Conservation (phyloP, 1,140 invertebrate genomes). For the Drosophila aff. region DNA sequence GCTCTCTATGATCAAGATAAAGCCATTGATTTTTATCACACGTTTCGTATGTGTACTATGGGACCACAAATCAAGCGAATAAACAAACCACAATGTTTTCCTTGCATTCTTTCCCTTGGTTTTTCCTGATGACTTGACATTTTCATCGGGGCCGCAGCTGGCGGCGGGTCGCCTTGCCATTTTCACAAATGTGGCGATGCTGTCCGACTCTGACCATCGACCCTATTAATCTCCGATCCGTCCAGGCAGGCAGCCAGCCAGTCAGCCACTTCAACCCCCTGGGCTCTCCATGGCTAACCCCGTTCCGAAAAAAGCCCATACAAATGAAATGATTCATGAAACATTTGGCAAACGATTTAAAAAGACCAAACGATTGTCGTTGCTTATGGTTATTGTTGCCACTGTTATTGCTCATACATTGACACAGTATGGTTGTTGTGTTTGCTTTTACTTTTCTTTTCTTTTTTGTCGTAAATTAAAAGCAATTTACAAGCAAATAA, state of each 20-base stretch:
- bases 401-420: slow-evolving; percentile 23
- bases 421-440: slow-evolving; percentile 22
- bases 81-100: slow-evolving; percentile 32
- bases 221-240: slow-evolving; percentile 39
- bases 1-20: neutral
- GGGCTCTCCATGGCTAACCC: slow-evolving; percentile 5
- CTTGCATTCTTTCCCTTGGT: slow-evolving; percentile 2
- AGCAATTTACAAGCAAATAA: slow-evolving; percentile 54
- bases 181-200: slow-evolving; percentile 33
- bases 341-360: slow-evolving; percentile 50
- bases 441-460: slow-evolving; percentile 1
- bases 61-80: slow-evolving; percentile 23
- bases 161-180: slow-evolving; percentile 27
- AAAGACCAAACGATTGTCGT: slow-evolving; percentile 36
- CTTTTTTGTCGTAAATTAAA: slow-evolving; percentile 40
- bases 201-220: slow-evolving; percentile 40
- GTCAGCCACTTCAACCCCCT: neutral
- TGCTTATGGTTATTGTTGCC: slow-evolving; percentile 37
- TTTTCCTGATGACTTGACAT: slow-evolving; percentile 46
- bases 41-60: slow-evolving; percentile 10
- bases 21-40: slow-evolving; percentile 24
- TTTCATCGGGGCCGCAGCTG: slow-evolving; percentile 44
- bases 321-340: slow-evolving; percentile 55
- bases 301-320: slow-evolving; percentile 20
- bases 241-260: slow-evolving; percentile 2